Percentiles rank a stretch among this genome's conserved stretches.
Evolutionary conservation across 2,888 invertebrate genomes (phyloP).

Genomic region (Argyresthia albistria): DNA sequence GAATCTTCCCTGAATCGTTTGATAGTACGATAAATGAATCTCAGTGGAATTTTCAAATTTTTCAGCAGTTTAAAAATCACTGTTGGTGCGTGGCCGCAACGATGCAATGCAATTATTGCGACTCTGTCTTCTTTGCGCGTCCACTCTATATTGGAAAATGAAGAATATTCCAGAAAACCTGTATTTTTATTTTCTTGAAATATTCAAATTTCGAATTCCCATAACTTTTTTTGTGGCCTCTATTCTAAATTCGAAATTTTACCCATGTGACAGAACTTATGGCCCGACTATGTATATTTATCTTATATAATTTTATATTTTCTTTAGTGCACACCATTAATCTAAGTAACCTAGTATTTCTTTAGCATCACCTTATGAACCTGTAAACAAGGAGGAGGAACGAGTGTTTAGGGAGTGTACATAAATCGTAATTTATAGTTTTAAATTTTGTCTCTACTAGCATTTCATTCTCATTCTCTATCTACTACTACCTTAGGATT

Average conservation of each 20-base stretch:
- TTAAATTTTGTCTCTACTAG: too few relatives aligned
- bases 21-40: background rate
- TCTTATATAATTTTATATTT: too few relatives aligned
- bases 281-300: too few relatives aligned
- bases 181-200: background rate
- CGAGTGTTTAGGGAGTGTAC: too few relatives aligned
- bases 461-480: too few relatives aligned
- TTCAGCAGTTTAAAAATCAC: background rate
- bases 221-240: background rate
- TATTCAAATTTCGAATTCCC: background rate
- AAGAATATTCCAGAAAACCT: background rate
- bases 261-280: background rate
- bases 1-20: constrained; percentile 5
- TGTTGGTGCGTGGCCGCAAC: background rate
- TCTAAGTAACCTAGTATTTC: too few relatives aligned
- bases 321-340: too few relatives aligned
- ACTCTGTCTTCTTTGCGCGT: background rate
- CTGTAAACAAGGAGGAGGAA: too few relatives aligned
- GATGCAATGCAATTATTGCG: background rate
- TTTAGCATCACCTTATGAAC: too few relatives aligned
- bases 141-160: constrained; percentile 3
- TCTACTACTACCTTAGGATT: too few relatives aligned
- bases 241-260: background rate
- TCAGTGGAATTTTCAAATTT: background rate
- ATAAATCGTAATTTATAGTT: too few relatives aligned